phyloP scores from a whole-genome alignment of 2,797 vertebrate species.

The Calcarius lapponicus region DNA sequence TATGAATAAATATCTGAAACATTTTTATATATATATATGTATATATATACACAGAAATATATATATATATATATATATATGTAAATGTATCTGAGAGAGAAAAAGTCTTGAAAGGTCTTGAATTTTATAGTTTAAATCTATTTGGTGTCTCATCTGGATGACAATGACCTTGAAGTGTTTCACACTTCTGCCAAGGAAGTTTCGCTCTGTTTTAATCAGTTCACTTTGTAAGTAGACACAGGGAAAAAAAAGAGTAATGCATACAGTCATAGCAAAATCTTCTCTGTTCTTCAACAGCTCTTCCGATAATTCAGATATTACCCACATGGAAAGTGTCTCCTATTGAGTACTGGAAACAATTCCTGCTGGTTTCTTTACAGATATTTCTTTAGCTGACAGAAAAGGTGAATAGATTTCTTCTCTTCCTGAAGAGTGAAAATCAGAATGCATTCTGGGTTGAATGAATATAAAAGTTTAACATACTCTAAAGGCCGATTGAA shows the following conservation, averaged over 20 bases:
- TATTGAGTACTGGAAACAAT: background rate
- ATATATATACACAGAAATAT: background rate
- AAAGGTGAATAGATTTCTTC: background rate
- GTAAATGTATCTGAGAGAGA: background rate
- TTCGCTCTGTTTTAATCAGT: background rate
- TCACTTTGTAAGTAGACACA: background rate
- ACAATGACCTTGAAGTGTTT: background rate
- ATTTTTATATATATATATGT: background rate
- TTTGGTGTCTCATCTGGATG: background rate
- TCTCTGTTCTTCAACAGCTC: background rate
- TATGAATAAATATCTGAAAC: background rate
- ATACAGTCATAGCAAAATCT: background rate
- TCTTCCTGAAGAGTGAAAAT: background rate
- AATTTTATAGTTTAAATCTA: background rate
- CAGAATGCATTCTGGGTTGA: background rate
- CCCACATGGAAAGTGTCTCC: background rate
- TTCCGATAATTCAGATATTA: background rate
- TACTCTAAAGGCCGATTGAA: background rate
- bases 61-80: too few relatives aligned
- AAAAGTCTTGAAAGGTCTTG: background rate
- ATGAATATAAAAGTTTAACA: background rate
- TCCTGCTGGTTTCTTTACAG: background rate
- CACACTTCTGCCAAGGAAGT: background rate
- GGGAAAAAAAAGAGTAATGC: background rate
- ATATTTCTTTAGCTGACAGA: background rate